These are phyloP conservation scores for Cebus imitator DNA, from an alignment of 2,113 vertebrate genomes.

Conservation along the genomic window DNA sequence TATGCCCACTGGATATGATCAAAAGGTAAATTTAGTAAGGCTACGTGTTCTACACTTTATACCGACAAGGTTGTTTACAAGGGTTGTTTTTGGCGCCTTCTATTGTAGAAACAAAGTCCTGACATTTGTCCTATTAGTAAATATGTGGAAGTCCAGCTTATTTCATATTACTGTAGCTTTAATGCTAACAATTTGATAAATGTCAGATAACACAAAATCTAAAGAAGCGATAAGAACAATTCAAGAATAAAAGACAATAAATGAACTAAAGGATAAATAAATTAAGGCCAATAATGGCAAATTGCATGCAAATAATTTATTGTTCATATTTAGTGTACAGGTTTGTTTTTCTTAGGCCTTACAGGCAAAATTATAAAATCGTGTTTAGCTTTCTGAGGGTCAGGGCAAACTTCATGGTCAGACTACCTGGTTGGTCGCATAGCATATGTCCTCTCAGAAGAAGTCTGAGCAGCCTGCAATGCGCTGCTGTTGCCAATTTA, in stretches of 20 bases:
- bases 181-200: not conserved
- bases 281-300: not conserved
- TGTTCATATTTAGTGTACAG: not conserved
- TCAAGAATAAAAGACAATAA: not conserved
- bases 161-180: not conserved
- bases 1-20: no score
- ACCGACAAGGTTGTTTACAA: not conserved
- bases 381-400: not conserved
- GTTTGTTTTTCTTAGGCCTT: not conserved
- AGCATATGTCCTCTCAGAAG: no score
- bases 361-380: not conserved
- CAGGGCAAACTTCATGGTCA: not conserved
- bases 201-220: not conserved
- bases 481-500: not conserved
- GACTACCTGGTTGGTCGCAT: rapidly evolving
- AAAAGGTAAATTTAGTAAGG: not conserved
- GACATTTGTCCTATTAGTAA: not conserved
- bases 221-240: not conserved
- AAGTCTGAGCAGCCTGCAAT: not conserved
- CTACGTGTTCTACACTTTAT: not conserved
- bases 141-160: not conserved
- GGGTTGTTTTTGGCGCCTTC: not conserved
- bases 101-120: not conserved
- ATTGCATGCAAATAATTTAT: not conserved
- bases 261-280: not conserved